phyloP scores from a whole-genome alignment of 2,888 invertebrate genomes.

The Harpalus rufipes region DNA sequence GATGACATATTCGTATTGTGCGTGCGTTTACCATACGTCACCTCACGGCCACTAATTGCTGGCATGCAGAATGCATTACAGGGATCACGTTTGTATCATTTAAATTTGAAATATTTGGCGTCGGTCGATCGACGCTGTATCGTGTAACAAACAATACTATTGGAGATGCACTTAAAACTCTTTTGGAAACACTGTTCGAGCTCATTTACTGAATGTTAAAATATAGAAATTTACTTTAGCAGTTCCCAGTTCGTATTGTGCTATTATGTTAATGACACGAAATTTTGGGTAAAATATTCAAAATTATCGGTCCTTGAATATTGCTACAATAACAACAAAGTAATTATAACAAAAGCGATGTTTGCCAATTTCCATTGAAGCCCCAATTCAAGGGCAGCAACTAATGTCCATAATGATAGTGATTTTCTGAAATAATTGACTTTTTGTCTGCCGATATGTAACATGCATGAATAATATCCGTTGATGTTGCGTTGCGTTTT shows the following conservation, averaged over 20 bases:
- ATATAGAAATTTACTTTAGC: background rate
- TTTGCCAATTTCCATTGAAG: conserved; percentile 19
- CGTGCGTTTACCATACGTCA: no score
- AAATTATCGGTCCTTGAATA: conserved; percentile 29
- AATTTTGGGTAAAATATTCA: background rate
- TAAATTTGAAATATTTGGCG: no score
- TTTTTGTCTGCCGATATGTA: conserved; percentile 35
- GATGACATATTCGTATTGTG: no score
- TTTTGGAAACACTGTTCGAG: no score
- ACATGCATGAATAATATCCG: conserved; percentile 37
- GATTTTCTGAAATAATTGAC: conserved; percentile 38
- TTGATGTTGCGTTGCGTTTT: conserved; percentile 4
- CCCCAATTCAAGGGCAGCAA: conserved; percentile 39
- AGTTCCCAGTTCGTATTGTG: background rate
- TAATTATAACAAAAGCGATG: conserved; percentile 21
- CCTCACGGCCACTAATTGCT: no score
- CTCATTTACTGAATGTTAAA: no score
- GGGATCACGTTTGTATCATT: no score
- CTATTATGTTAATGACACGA: background rate
- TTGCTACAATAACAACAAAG: background rate
- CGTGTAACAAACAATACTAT: no score
- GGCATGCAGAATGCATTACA: no score
- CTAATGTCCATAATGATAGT: conserved; percentile 45
- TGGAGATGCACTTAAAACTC: no score
- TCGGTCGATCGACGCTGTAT: no score